Base-by-base conservation (phyloP, 2,888 invertebrate species). In the Abscondita cerata region DNA sequence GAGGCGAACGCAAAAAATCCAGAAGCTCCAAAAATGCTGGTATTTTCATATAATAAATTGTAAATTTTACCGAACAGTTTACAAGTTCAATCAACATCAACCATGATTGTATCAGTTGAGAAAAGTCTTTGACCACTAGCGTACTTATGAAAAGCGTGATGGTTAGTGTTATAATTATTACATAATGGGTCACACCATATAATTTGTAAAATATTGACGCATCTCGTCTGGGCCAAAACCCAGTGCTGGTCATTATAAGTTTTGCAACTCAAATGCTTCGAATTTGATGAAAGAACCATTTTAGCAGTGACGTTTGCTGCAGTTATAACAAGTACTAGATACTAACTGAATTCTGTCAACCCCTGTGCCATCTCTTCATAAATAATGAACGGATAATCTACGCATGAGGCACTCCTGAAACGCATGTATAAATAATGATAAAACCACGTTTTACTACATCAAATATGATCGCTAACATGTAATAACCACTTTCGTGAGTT, bases 21-120 rank as follows among this genome's bases (percentile, higher is more conserved):
- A 62, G 20, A 9, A 62, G 13, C 12, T 62, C 50, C 18, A 62
- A 47, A 36, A 62, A 62, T 1, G n/a, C 53, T 1, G 52, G 44
- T 31, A 40, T 41, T 57, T 62, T 57, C 16, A 19, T 41, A 25
- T 48, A 50, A 58, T 53, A 62, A 15, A 62, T 44, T 5, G 57
- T 57, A 38, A 62, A 58, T 18, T 62, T 62, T 19, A 53, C 25
- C 11, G 20, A 19, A 34, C 62, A 62, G 19, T 62, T 62, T n/a
- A 62, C 1, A 34, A 62, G 53, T 9, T 57, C 57, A 0, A 62
- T 41, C 31, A 57, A 57, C 48, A 57, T 58, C 1, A 48, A 53
- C 56, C 52, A 58, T 20, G 48, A 20, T 20, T 58, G 62, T 16
- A 62, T 57, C 15, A 57, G 6, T 50, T 57, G 52, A 15, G 57